Base-by-base conservation (phyloP, 2,113 vertebrate genomes). In the Semnornis frantzii region DNA sequence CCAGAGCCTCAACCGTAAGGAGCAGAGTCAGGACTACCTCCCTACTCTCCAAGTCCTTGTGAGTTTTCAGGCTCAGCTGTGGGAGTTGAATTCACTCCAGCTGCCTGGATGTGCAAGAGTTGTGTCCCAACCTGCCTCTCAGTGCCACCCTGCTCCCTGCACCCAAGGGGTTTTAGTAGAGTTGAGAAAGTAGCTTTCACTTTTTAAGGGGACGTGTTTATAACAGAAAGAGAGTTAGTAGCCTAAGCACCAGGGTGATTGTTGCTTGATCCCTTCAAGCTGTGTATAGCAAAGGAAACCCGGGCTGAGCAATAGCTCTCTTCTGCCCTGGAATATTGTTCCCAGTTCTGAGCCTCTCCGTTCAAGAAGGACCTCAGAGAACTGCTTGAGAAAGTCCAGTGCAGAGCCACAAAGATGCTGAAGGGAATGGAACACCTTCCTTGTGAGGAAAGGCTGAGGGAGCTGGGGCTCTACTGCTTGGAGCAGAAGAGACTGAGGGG, bases 191-290 rank as follows among this genome's bases (percentile, higher is more conserved):
- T 16, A 64, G n/a, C 46, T 33, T 33, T 24, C 4, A 5, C 28
- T 31, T 73, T 54, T n/a, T 5, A 2, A 4, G 33, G 5, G 8
- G 33, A 81, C 11, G 8, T 16, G 5, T 58, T 57, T 66, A 28
- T 42, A 48, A 21, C 16, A 57, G 73, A 6, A 76, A n/a, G 30
- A 23, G 24, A 57, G 10, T 70, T 65, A 27, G 15, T 31, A 25
- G 5, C 31, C 18, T 42, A 33, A 37, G 58, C 6, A 6, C 23
- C 34, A 5, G 0, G 0, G 31, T 4, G 2, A 14, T 70, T 19
- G 19, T 50, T 62, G 31, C 65, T 44, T 46, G 31, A 62, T 84
- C 21, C 21, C 14, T 59, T 17, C 30, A n/a, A 62, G 16, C 8
- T 3, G 1, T 31, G 37, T 16, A 39, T 20, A 80, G 37, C 30